Evolutionary conservation across 2,797 vertebrate species (phyloP), one percentile per base, ranked within the genome.

Genomic region (Eptatretus atami): DNA sequence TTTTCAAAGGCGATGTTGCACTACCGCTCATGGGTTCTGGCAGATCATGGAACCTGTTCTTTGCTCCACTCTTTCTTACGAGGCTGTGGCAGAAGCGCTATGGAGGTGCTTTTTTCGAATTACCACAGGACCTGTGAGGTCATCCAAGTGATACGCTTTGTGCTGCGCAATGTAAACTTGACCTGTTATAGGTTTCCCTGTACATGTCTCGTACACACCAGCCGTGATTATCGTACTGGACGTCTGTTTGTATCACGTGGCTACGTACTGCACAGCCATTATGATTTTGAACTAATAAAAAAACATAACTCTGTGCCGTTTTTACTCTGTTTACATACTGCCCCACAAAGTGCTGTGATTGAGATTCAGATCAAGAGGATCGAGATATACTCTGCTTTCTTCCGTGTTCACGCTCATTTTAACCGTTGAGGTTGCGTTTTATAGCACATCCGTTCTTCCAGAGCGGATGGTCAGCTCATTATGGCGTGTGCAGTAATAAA

Each of bases 331-430:
- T 15, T 60, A 24, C 64, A 86, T 82, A 83, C 6, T 57, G 69
- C 9, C 81, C 83, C 0, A 79, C 80, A 0, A 67, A 78, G 73
- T 0, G 79, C 76, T 0, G 13, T 83, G 52, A 74, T 92, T 10
- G 80, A 87, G 73, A 74, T 92, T 64, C 72, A 84, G 68, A 81
- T 80, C 68, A 76, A 69, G 61, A 76, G 71, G 65, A 72, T 84
- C 65, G 82, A 92, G 74, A 76, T 92, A 67, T 92, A 88, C 9
- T 78, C 74, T 1, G 80, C 86, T 14, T 72, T 80, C 53, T 76
- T 88, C 25, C 70, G 78, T 64, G 75, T 92, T 67, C 76, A 85
- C 1, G 81, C 84, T 61, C 76, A 82, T 68, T 85, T 83, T 72
- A n/a, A 78, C 77, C 9, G 84, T 71, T 87, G n/a, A 80, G 84